Base-by-base conservation (phyloP, 2,888 invertebrate species). In the Apoderus coryli region DNA sequence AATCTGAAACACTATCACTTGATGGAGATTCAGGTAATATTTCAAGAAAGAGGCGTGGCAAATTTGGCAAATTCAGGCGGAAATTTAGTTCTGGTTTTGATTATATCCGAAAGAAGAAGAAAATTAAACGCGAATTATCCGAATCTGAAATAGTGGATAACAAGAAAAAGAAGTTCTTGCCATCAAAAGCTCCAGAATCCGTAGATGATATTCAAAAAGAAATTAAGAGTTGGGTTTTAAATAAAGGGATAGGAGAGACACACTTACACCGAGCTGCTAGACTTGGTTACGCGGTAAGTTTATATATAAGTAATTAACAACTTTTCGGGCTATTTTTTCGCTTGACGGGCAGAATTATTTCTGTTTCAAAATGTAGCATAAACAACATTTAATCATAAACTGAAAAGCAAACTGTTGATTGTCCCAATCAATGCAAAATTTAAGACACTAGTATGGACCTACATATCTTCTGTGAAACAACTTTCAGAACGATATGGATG, bases 231-330 rank as follows among this genome's bases (percentile, higher is more conserved):
- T 86, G 89, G 84, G 86, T 89, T 37, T 73, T 92, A 31, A 92
- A 90, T 57, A 92, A 92, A 56, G 86, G 90, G 29, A 76, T 89
- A 16, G 93, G 93, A 4, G 92, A 93, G 59, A 92, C 90, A 2
- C 73, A 85, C 46, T 67, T 93, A 29, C 93, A 93, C 54, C 70
- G 90, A 46, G 89, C 92, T 25, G 88, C 92, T 2, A 69, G 90
- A 46, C 70, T 85, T 32, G 89, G 89, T 30, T 81, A 85, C 48
- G 78, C 81, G 54, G 85, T 85, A 59, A 67, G 71, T 63, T 16
- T 27, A 16, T 27, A 7, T 4, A 22, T 13, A 14, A 23, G 5
- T n/a, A n/a, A n/a, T n/a, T n/a, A n/a, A n/a, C n/a, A n/a, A n/a
- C n/a, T n/a, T n/a, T n/a, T n/a, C n/a, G n/a, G n/a, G n/a, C n/a